Base-by-base conservation (phyloP, 2,888 invertebrate genomes). In the Cryptocheilus praepositus region DNA sequence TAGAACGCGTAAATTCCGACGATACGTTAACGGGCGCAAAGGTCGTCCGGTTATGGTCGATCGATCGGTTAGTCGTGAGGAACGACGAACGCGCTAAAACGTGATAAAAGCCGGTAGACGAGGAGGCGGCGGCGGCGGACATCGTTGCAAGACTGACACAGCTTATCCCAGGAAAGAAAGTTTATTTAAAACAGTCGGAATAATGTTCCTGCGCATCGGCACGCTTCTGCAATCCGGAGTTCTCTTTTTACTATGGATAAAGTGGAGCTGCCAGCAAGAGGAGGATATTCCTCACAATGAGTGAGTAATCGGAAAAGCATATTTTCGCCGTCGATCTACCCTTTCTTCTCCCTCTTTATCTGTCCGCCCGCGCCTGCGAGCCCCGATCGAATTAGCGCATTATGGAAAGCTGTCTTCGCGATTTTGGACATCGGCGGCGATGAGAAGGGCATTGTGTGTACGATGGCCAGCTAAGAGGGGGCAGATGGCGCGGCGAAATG, bases 271-370 rank as follows among this genome's bases (percentile, higher is more conserved):
- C 83, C 95, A 95, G 90, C 95, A 95, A 90, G 95, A 95, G 86
- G 95, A 96, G 91, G 95, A 95, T 89, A 96, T 96, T 87, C 96
- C 95, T 70, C 95, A 95, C 89, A 95, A 95, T 90, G 95, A 95
- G 96, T 96, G 92, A 95, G 95, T 92, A 51, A 55, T 21, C 7
- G 15, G 8, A 21, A 15, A 15, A 22, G 22, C 2, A n/a, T 19
- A 19, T 49, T 49, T 18, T 15, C 22, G 55, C 21, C 44, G 16
- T 25, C 25, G 49, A 46, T 19, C 52, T 28, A n/a, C 16, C 43
- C 1, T 36, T 3, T 49, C 57, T 22, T 45, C 60, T 56, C 59
- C 18, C 19, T n/a, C 11, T 43, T n/a, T 3, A 4, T 36, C 36
- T 36, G 1, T 46, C 21, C n/a, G 1, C 16, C 7, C 45, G 18